These are phyloP conservation scores for Gila orcuttii DNA, from an alignment of 2,113 vertebrate genomes.

Conservation along the genomic window DNA sequence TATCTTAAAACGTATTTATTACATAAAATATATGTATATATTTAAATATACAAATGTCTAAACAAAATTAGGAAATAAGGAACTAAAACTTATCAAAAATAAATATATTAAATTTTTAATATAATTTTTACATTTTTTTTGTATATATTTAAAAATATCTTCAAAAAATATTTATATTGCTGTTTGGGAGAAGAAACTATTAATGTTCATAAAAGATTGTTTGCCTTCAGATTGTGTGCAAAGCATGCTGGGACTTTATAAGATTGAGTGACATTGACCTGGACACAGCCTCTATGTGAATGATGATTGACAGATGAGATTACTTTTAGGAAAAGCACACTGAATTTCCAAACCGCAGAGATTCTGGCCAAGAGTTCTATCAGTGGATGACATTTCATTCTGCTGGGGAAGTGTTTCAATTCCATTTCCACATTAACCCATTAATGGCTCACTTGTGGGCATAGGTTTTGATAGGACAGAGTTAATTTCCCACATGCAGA, in stretches of 20 bases:
- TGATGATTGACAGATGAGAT: conserved; percentile 50
- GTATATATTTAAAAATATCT: no score
- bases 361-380: conserved; percentile 34
- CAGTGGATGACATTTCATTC: conserved; percentile 50
- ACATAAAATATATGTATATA: neutral
- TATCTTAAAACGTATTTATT: neutral
- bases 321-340: conserved; percentile 46
- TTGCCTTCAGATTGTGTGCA: neutral
- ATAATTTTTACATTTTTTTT: no score
- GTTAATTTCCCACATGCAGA: conserved; percentile 15
- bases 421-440: conserved; percentile 53
- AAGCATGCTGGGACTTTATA: neutral
- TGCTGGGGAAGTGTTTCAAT: conserved; percentile 42
- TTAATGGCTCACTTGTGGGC: conserved; percentile 11
- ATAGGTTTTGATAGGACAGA: conserved; percentile 18
- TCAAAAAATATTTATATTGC: neutral
- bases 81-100: neutral
- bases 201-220: neutral
- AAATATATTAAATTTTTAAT: no score
- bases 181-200: neutral
- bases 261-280: conserved; percentile 17
- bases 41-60: neutral
- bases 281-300: conserved; percentile 28
- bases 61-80: no score
- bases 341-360: conserved; percentile 20